Evolutionary conservation across 2,888 invertebrate genomes (phyloP), one percentile per base, ranked within the genome.

Genomic region (Siphlonurus alternatus): DNA sequence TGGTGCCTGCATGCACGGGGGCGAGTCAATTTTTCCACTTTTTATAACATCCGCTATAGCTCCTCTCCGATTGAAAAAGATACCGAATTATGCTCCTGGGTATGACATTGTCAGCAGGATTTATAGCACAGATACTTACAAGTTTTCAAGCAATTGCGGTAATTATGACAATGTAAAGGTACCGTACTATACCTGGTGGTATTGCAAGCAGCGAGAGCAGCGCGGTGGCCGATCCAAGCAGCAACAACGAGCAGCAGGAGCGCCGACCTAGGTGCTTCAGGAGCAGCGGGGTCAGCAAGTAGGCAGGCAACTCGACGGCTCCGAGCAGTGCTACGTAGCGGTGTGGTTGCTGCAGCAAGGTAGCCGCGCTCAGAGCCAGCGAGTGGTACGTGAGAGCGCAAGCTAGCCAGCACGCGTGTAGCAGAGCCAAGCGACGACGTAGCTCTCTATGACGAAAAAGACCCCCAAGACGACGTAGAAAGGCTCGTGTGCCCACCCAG

Each of bases 291-390:
- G 81, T 80, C 22, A 80, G 71, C 59, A 80, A 64, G 67, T 80
- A 80, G n/a, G 80, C 78, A 2, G 80, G 79, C 66, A 79, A 76
- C 69, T 81, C 81, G 1, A 80, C 79, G 20, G 78, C 68, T 23
- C 81, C 81, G 65, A 79, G 78, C 64, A 79, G 72, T 1, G 78
- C 74, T 7, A 79, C 76, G 68, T 75, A 81, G 1, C 78, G 68
- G 68, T 79, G 56, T 2, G 25, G 61, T 20, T 61, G 23, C 61
- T 18, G 25, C n/a, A 24, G 25, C 5, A 61, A 25, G 25, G 25
- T 19, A 5, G 25, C 38, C 2, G 25, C 61, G 22, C 38, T 61
- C 3, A 61, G 38, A 24, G 18, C 20, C 61, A 61, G 25, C 2
- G 25, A 19, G 18, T 61, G 38, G 22, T 61, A 61, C 5, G 38